Percentiles rank a stretch among this genome's conserved stretches.
These are phyloP conservation scores for Fabriciana adippe DNA, from an alignment of 2,888 invertebrate genomes.

Conservation along the genomic window DNA sequence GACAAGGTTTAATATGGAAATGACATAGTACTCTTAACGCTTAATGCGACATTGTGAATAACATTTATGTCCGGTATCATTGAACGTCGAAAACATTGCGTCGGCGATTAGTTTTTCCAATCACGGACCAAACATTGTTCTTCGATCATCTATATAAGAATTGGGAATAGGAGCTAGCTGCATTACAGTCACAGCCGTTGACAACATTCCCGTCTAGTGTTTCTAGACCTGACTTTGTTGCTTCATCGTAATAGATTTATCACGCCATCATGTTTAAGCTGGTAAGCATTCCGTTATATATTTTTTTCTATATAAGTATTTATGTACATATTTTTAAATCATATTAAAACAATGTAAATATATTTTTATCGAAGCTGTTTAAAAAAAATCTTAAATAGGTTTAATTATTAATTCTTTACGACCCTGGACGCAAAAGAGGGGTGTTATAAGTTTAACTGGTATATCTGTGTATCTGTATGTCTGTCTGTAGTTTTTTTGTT, in stretches of 20 bases:
- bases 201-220: slow-evolving; percentile 65
- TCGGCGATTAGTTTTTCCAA: slow-evolving; percentile 68
- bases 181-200: slow-evolving; percentile 48
- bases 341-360: too few species aligned
- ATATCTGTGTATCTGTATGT: too few species aligned
- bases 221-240: slow-evolving; percentile 61
- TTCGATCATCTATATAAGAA: slow-evolving; percentile 59
- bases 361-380: too few species aligned
- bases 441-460: too few species aligned
- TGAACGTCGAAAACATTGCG: slow-evolving; percentile 56
- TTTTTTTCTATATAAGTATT: too few species aligned
- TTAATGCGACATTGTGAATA: slow-evolving; percentile 76
- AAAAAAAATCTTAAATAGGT: too few species aligned
- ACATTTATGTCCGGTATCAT: slow-evolving; percentile 56
- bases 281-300: slow-evolving; percentile 52
- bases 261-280: slow-evolving; percentile 63
- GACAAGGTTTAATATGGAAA: slow-evolving; percentile 72
- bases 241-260: slow-evolving; percentile 31
- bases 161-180: slow-evolving; percentile 40
- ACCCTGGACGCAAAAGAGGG: too few species aligned
- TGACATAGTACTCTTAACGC: slow-evolving; percentile 62
- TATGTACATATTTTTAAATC: too few species aligned
- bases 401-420: too few species aligned
- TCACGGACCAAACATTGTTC: slow-evolving; percentile 63
- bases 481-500: too few species aligned